Evolutionary conservation across 1,140 invertebrate species (phyloP).

Genomic region (Pachypeltis micranthus): DNA sequence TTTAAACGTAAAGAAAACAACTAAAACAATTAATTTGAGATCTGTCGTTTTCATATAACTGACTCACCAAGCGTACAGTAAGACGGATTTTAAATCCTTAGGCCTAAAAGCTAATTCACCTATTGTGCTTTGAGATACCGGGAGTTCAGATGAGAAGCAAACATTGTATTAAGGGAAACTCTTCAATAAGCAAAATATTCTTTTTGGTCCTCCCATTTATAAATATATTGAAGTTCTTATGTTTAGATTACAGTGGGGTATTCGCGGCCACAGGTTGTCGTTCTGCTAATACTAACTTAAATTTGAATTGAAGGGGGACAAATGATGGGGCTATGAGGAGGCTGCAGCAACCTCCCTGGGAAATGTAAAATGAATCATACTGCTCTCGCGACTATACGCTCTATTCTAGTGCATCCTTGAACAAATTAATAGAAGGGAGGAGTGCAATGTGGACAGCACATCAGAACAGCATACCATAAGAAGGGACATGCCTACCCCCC

Average conservation of each 20-base stretch:
- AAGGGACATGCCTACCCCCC: too few relatives aligned
- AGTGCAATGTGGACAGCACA: too few relatives aligned
- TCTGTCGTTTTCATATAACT: slow-evolving; percentile 13
- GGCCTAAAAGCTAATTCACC: slow-evolving; percentile 9
- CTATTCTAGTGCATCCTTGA: too few relatives aligned
- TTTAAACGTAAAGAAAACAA: too few relatives aligned
- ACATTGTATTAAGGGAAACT: background rate
- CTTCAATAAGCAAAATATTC: slow-evolving; percentile 12
- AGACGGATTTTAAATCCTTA: slow-evolving; percentile 23
- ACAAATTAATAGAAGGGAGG: too few relatives aligned
- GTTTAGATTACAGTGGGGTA: slow-evolving; percentile 7
- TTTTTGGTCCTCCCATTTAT: slow-evolving; percentile 16
- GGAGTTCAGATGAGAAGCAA: background rate
- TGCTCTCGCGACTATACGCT: too few relatives aligned
- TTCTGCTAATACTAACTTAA: background rate
- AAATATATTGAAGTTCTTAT: background rate
- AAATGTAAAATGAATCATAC: too few relatives aligned
- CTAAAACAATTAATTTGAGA: slow-evolving; percentile 15
- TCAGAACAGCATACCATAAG: too few relatives aligned
- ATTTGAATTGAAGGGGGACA: background rate
- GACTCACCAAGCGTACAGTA: slow-evolving; percentile 18
- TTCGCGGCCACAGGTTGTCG: background rate
- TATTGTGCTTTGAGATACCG: background rate
- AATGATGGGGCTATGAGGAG: background rate
- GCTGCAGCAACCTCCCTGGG: background rate